Percentiles rank a stretch among this genome's conserved stretches.
Evolutionary conservation across 2,113 vertebrate species (phyloP).

Genomic region (Bos javanicus): DNA sequence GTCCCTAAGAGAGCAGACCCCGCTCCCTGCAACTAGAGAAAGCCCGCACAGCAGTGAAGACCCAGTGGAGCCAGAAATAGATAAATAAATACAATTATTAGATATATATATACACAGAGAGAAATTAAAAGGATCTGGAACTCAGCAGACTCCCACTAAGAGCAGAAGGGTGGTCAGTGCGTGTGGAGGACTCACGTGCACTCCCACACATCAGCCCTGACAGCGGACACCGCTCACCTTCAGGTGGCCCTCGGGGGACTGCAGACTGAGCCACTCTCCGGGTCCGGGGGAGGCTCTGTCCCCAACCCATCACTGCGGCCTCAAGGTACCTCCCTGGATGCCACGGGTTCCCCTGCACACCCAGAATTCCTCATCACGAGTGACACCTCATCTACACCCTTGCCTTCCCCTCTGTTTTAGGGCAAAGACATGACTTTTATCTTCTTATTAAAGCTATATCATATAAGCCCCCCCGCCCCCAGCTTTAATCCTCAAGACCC

Average conservation of each 20-base stretch:
- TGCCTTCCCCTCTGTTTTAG: background rate
- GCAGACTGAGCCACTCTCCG: background rate
- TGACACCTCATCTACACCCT: background rate
- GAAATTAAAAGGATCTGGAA: background rate
- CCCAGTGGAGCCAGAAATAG: background rate
- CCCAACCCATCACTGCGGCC: background rate
- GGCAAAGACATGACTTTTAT: background rate
- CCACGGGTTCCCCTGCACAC: background rate
- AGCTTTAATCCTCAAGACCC: background rate
- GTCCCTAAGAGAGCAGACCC: background rate
- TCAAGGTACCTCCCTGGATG: background rate
- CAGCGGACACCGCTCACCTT: background rate
- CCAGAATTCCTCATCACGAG: background rate
- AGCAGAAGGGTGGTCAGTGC: background rate
- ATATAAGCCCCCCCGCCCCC: background rate
- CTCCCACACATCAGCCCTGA: background rate
- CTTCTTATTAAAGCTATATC: background rate
- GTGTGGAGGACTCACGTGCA: accelerated
- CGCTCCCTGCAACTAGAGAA: background rate
- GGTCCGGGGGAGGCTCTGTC: background rate
- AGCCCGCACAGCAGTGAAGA: background rate
- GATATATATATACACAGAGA: background rate
- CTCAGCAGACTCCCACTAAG: background rate
- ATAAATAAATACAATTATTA: background rate
- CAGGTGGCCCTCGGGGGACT: accelerated